A percentile compares a stretch with the other conserved stretches of the same genome.
Evolutionary conservation across 2,113 vertebrate genomes (phyloP).

Genomic region (Megaleporinus macrocephalus): DNA sequence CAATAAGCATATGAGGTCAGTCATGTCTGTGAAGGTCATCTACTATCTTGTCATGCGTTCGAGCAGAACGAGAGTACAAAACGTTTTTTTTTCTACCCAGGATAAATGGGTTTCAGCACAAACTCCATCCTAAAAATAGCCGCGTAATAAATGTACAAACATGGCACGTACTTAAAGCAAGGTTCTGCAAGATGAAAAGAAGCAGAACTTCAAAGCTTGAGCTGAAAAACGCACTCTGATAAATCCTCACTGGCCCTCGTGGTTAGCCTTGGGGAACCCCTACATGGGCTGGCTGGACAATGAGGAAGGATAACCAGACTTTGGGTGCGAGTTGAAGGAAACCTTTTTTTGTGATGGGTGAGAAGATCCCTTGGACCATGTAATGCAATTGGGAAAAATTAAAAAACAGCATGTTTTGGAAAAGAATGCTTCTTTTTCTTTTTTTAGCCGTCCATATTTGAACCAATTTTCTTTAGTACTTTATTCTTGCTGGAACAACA

Average conservation of each 20-base stretch:
- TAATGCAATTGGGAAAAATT: too few relatives aligned
- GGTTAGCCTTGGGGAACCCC: conserved; percentile 11
- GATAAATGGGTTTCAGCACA: conserved; percentile 61
- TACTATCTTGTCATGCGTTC: background rate
- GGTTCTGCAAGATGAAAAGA: conserved; percentile 52
- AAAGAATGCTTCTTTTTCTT: too few relatives aligned
- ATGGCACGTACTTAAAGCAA: conserved; percentile 37
- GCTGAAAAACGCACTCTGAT: conserved; percentile 30
- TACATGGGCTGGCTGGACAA: background rate
- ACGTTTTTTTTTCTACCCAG: conserved; percentile 20
- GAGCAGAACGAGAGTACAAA: too few relatives aligned
- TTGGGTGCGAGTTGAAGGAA: background rate
- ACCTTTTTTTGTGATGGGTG: background rate
- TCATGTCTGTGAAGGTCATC: background rate
- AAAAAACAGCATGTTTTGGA: too few relatives aligned
- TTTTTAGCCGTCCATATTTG: too few relatives aligned
- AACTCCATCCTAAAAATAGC: conserved; percentile 68
- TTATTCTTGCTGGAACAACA: too few relatives aligned
- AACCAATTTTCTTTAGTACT: too few relatives aligned
- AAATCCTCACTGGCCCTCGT: conserved; percentile 55
- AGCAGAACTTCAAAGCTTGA: conserved; percentile 15
- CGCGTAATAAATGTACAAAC: conserved; percentile 59
- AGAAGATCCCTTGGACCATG: background rate
- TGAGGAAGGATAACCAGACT: background rate
- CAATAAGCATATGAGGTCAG: background rate